Evolutionary conservation across 2,888 invertebrate genomes (phyloP).

Genomic region (Drosophila niveifrons): DNA sequence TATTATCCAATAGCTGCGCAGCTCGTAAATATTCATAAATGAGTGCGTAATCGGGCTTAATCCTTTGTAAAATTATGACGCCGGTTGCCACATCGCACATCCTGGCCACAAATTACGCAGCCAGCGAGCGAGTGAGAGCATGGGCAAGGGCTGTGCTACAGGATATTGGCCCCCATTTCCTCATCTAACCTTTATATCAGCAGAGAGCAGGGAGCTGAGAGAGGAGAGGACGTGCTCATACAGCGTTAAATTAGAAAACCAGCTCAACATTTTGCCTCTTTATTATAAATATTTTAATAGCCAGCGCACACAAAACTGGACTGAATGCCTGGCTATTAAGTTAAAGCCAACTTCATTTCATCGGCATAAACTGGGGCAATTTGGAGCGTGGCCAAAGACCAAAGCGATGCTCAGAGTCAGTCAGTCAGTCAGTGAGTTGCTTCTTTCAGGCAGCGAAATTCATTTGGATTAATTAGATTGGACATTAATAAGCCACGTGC

Average conservation of each 20-base stretch:
- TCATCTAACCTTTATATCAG: conserved; percentile 19
- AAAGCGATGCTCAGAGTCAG: conserved; percentile 7
- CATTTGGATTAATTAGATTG: conserved; percentile 52
- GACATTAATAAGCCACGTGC: conserved; percentile 54
- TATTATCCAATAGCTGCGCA: conserved; percentile 51
- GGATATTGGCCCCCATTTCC: conserved; percentile 58
- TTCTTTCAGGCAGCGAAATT: conserved; percentile 18
- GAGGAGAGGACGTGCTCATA: conserved; percentile 47
- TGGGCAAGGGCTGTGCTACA: neutral
- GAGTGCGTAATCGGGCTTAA: conserved; percentile 77
- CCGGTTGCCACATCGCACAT: conserved; percentile 47
- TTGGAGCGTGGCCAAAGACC: conserved; percentile 22
- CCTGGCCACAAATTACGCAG: conserved; percentile 67
- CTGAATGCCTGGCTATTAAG: conserved; percentile 49
- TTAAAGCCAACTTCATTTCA: conserved; percentile 32
- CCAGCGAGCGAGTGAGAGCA: neutral
- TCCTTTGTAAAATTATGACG: conserved; percentile 79
- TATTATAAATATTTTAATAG: conserved; percentile 69
- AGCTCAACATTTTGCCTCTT: conserved; percentile 43
- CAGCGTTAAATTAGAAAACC: conserved; percentile 75
- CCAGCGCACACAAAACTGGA: conserved; percentile 29
- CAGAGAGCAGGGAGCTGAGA: neutral
- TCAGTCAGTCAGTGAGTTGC: conserved; percentile 8
- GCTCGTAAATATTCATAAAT: conserved; percentile 79
- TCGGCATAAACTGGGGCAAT: conserved; percentile 21